Evolutionary conservation across 2,888 invertebrate genomes (phyloP).

Genomic region (Drosophila paranaensis): DNA sequence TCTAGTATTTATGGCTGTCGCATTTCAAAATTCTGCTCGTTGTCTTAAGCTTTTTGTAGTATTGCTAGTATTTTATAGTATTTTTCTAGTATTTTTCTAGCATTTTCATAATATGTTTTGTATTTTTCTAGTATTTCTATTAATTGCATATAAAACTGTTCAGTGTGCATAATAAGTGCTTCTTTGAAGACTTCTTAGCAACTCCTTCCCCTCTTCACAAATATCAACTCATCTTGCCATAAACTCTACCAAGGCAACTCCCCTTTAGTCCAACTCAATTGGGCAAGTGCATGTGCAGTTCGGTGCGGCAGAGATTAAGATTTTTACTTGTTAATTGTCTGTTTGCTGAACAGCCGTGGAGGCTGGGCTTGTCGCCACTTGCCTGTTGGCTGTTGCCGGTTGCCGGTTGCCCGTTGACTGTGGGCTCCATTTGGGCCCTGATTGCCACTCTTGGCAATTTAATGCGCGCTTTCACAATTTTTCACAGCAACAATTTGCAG

Average conservation of each 20-base stretch:
- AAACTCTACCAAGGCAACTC: neutral
- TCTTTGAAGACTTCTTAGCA: too few relatives aligned
- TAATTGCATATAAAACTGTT: too few relatives aligned
- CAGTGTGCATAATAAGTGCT: too few relatives aligned
- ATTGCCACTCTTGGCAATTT: conserved; percentile 60
- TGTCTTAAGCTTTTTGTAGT: too few relatives aligned
- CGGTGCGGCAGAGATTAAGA: neutral
- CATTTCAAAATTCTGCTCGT: too few relatives aligned
- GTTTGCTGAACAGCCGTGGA: conserved; percentile 7
- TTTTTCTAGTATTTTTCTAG: neutral
- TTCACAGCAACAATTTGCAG: conserved; percentile 37
- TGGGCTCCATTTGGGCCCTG: conserved; percentile 26
- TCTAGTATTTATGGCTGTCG: too few relatives aligned
- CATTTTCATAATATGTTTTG: too few relatives aligned
- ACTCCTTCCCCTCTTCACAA: too few relatives aligned
- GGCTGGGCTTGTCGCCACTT: conserved; percentile 38
- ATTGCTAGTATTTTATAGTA: too few relatives aligned
- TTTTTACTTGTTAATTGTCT: conserved; percentile 11
- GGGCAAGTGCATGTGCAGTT: neutral
- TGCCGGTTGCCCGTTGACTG: conserved; percentile 19
- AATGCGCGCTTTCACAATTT: conserved; percentile 48
- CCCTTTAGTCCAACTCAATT: neutral
- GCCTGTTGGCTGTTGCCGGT: conserved; percentile 26
- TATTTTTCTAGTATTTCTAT: too few relatives aligned
- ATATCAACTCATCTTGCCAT: too few relatives aligned